Evolutionary conservation across 2,113 vertebrate species (phyloP).

Genomic region (Platichthys stellatus): DNA sequence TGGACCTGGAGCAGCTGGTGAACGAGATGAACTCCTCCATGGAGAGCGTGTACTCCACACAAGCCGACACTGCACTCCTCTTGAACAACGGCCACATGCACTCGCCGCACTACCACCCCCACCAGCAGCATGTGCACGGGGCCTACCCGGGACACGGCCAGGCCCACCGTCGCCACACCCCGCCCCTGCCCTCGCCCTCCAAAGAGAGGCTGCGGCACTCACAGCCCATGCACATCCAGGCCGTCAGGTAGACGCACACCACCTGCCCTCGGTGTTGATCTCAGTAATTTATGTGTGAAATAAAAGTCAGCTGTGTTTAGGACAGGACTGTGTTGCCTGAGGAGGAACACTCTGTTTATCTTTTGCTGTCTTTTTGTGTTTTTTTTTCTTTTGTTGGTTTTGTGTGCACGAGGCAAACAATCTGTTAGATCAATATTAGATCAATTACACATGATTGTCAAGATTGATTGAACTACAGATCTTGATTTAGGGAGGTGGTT

Average conservation of each 20-base stretch:
- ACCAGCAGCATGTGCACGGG: slow-evolving; percentile 48
- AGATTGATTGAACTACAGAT: too few relatives aligned
- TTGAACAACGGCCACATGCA: slow-evolving; percentile 85
- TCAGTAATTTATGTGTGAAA: neutral
- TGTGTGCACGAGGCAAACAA: neutral
- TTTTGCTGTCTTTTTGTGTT: neutral
- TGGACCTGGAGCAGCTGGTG: slow-evolving; percentile 93
- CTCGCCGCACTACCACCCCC: slow-evolving; percentile 55
- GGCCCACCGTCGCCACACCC: slow-evolving; percentile 53
- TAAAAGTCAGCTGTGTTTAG: neutral
- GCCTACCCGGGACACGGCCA: slow-evolving; percentile 59
- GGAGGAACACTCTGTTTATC: neutral
- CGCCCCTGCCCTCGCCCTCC: slow-evolving; percentile 60
- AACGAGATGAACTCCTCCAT: slow-evolving; percentile 94
- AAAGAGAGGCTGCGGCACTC: slow-evolving; percentile 87
- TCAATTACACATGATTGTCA: too few relatives aligned
- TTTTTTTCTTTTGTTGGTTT: neutral
- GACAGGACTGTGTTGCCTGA: neutral
- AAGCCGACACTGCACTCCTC: slow-evolving; percentile 88
- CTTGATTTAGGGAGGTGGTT: too few relatives aligned
- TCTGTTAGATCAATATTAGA: too few relatives aligned
- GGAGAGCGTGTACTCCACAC: slow-evolving; percentile 88
- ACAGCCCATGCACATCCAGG: slow-evolving; percentile 93
- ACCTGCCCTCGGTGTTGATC: slow-evolving; percentile 9
- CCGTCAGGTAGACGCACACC: slow-evolving; percentile 84